Conservation (phyloP, 2,888 invertebrate genomes). For the Drosophila dives region DNA sequence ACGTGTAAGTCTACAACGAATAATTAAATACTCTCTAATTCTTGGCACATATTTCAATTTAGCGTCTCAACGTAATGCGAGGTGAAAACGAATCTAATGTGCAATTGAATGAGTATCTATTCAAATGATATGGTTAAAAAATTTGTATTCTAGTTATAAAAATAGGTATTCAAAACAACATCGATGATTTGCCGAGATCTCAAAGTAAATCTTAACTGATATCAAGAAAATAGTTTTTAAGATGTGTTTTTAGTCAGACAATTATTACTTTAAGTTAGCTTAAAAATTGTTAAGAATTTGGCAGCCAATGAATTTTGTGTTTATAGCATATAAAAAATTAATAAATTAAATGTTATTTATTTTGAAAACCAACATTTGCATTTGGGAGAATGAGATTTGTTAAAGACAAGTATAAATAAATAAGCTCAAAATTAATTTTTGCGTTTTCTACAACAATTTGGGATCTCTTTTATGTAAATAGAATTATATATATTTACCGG, state of each 20-base stretch:
- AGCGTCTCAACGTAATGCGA: constrained; percentile 65
- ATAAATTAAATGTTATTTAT: constrained; percentile 9
- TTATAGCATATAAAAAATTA: constrained; percentile 1
- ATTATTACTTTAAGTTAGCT: background rate
- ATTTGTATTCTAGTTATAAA: background rate
- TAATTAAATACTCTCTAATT: background rate
- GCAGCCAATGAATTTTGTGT: constrained; percentile 1
- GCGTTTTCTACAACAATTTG: background rate
- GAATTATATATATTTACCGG: constrained; percentile 86
- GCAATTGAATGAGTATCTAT: constrained; percentile 63
- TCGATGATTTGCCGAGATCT: background rate
- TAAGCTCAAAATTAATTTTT: background rate
- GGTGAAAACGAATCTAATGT: constrained; percentile 58
- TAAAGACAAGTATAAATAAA: background rate
- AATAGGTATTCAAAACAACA: background rate
- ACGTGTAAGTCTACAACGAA: constrained; percentile 64
- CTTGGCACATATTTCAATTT: background rate
- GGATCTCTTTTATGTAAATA: background rate
- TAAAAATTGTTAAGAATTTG: constrained; percentile 9
- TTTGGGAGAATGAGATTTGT: background rate
- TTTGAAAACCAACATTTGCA: background rate
- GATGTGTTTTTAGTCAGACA: background rate
- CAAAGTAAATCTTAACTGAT: background rate
- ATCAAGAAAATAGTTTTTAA: constrained; percentile 5
- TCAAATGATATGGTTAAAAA: constrained; percentile 47